A percentile compares a stretch with the other conserved stretches of the same genome.
These are phyloP conservation scores for Colletes latitarsis DNA, from an alignment of 1,140 invertebrate species.

Conservation along the genomic window DNA sequence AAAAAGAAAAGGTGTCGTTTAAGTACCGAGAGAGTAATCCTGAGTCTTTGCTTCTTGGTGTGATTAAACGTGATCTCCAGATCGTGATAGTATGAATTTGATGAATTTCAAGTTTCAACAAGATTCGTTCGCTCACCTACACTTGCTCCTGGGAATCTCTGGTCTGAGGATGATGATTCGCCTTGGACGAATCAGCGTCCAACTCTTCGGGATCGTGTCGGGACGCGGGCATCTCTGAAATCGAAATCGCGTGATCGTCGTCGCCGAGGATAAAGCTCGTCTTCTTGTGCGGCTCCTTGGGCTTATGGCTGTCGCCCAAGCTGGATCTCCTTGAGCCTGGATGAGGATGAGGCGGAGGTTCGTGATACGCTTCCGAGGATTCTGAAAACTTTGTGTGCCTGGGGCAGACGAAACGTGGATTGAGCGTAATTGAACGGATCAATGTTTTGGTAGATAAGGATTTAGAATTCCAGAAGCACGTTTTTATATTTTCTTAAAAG, in stretches of 20 bases:
- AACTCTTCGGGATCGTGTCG: neutral
- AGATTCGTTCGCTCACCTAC: constrained; percentile 57
- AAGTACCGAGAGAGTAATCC: too few species aligned
- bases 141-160: constrained; percentile 59
- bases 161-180: constrained; percentile 56
- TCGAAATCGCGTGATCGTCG: constrained; percentile 15
- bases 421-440: too few species aligned
- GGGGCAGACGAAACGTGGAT: neutral
- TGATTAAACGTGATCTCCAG: too few species aligned
- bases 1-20: too few species aligned
- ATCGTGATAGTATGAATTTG: neutral
- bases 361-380: constrained; percentile 42
- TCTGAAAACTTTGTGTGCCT: constrained; percentile 63
- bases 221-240: neutral
- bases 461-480: too few species aligned
- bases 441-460: too few species aligned
- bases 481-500: too few species aligned
- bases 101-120: neutral
- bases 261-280: constrained; percentile 65
- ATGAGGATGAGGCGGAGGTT: constrained; percentile 24
- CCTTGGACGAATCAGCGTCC: constrained; percentile 40
- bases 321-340: constrained; percentile 52
- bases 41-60: too few species aligned
- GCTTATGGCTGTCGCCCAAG: constrained; percentile 49
- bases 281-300: constrained; percentile 52